Evolutionary conservation across 2,888 invertebrate genomes (phyloP).

Genomic region (Andrena minutula): DNA sequence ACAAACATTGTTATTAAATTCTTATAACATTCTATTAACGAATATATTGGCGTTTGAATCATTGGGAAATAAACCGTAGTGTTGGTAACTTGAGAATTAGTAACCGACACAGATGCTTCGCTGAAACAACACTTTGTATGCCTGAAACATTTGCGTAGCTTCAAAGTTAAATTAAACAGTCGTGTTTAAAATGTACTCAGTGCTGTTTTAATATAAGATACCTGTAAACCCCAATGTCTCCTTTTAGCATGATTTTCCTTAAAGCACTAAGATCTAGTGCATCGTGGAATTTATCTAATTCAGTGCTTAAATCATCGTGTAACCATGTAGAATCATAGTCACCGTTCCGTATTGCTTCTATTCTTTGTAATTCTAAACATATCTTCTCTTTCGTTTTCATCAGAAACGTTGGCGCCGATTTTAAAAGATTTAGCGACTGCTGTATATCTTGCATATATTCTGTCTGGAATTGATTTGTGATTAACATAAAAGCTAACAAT

Average conservation of each 20-base stretch:
- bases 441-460: slow-evolving; percentile 73
- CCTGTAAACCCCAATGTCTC: slow-evolving; percentile 77
- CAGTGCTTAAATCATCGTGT: slow-evolving; percentile 71
- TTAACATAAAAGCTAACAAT: slow-evolving; percentile 6
- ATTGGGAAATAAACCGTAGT: slow-evolving; percentile 73
- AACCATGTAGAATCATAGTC: slow-evolving; percentile 66
- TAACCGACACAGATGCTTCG: slow-evolving; percentile 64
- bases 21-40: slow-evolving; percentile 79
- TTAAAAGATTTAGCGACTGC: slow-evolving; percentile 77
- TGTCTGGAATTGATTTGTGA: slow-evolving; percentile 65
- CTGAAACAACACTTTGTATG: slow-evolving; percentile 74
- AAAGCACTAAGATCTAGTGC: slow-evolving; percentile 76
- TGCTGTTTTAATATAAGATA: slow-evolving; percentile 36
- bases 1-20: slow-evolving; percentile 49
- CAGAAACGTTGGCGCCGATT: slow-evolving; percentile 71
- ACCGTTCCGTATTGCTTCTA: slow-evolving; percentile 66
- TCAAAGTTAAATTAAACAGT: background rate
- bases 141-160: slow-evolving; percentile 61
- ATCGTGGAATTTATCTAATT: slow-evolving; percentile 76
- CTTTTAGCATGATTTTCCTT: slow-evolving; percentile 79
- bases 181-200: background rate
- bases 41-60: slow-evolving; percentile 77
- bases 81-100: slow-evolving; percentile 55
- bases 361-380: slow-evolving; percentile 67
- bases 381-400: slow-evolving; percentile 72